Evolutionary conservation across 2,113 vertebrate genomes (phyloP).

Genomic region (Marmota monax): DNA sequence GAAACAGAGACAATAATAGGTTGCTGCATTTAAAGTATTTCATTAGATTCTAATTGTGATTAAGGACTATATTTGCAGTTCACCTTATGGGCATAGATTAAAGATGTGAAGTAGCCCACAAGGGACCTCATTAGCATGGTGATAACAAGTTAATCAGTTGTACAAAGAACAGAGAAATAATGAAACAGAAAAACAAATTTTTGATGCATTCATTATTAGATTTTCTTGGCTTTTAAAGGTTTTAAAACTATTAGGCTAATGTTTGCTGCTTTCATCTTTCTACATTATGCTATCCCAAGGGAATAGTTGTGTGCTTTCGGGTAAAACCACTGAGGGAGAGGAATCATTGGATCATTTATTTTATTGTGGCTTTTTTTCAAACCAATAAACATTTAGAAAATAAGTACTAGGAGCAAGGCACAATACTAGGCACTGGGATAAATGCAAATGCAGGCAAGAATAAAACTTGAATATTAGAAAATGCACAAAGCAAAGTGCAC

Average conservation of each 20-base stretch:
- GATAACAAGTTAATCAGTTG: slow-evolving; percentile 77
- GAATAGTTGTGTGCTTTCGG: slow-evolving; percentile 16
- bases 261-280: slow-evolving; percentile 25
- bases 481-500: background rate
- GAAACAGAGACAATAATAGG: slow-evolving; percentile 42
- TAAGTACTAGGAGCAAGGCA: background rate
- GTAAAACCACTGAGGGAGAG: background rate
- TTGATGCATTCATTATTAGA: slow-evolving; percentile 69
- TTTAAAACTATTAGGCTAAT: slow-evolving; percentile 67
- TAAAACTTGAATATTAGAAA: background rate
- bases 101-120: slow-evolving; percentile 73
- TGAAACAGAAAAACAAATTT: slow-evolving; percentile 77
- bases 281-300: slow-evolving; percentile 53
- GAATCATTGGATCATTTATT: slow-evolving; percentile 57
- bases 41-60: slow-evolving; percentile 74
- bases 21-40: slow-evolving; percentile 69
- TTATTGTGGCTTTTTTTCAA: slow-evolving; percentile 54
- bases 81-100: slow-evolving; percentile 78
- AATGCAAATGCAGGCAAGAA: background rate
- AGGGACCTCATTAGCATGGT: slow-evolving; percentile 75
- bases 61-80: slow-evolving; percentile 57
- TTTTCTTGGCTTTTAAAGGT: slow-evolving; percentile 67
- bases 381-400: slow-evolving; percentile 61
- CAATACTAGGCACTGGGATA: background rate
- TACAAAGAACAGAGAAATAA: slow-evolving; percentile 73